A percentile compares a stretch with the other conserved stretches of the same genome.
Evolutionary conservation across 1,140 invertebrate species (phyloP).

Genomic region (Belonocnema kinseyi): DNA sequence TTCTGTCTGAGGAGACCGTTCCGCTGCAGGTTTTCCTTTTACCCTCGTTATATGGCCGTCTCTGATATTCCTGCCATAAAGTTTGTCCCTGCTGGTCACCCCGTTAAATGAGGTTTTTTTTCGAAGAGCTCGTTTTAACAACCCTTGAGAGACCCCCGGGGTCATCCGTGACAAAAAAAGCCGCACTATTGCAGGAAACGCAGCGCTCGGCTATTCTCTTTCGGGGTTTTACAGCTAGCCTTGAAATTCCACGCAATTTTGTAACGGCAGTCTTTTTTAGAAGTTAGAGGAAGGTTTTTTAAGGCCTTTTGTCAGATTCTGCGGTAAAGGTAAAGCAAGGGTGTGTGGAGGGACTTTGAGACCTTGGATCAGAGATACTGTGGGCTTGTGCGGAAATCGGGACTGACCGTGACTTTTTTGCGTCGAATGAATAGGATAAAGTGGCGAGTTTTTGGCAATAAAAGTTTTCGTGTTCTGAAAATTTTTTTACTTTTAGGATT

Average conservation of each 20-base stretch:
- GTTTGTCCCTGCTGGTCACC: constrained; percentile 56
- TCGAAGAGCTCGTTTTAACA: constrained; percentile 61
- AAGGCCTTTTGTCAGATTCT: constrained; percentile 34
- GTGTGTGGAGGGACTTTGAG: constrained; percentile 48
- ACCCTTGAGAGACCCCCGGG: constrained; percentile 61
- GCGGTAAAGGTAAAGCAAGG: constrained; percentile 41
- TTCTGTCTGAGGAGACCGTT: background rate
- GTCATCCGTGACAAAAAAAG: constrained; percentile 54
- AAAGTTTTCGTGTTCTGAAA: background rate
- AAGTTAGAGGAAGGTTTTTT: constrained; percentile 57
- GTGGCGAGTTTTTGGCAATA: background rate
- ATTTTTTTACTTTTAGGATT: background rate
- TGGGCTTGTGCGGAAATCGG: constrained; percentile 37
- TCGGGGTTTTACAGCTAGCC: constrained; percentile 62
- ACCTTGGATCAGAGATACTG: constrained; percentile 16
- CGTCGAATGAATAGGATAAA: constrained; percentile 18
- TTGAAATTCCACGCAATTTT: constrained; percentile 66
- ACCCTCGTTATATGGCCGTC: constrained; percentile 49
- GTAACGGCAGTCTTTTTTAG: constrained; percentile 55
- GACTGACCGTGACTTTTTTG: constrained; percentile 41
- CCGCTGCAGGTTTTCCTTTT: constrained; percentile 26
- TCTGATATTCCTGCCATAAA: constrained; percentile 59
- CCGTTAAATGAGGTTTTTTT: constrained; percentile 66
- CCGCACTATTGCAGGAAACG: constrained; percentile 72
- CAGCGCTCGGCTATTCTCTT: constrained; percentile 59